Evolutionary conservation across 2,797 vertebrate genomes (phyloP).

Genomic region (Dicrostonyx torquatus): DNA sequence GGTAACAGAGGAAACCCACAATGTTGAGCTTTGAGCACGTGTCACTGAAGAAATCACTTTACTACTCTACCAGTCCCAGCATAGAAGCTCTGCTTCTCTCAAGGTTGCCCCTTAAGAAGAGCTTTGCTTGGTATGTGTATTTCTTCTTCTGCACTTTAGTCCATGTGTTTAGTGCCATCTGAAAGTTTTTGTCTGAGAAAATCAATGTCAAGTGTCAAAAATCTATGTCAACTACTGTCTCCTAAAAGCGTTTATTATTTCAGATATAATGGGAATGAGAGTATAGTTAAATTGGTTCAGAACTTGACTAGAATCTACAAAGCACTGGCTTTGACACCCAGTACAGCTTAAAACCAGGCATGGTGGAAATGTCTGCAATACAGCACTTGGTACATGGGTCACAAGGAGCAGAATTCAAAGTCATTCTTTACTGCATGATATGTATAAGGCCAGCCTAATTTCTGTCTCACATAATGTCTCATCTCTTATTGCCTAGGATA

Average conservation of each 20-base stretch:
- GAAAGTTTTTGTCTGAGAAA: background rate
- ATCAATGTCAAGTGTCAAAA: background rate
- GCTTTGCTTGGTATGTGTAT: background rate
- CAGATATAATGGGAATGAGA: background rate
- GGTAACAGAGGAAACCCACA: background rate
- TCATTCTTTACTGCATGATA: no score
- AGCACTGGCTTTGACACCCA: background rate
- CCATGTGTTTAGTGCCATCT: background rate
- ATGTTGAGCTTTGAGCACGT: background rate
- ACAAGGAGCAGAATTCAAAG: background rate
- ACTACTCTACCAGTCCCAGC: no score
- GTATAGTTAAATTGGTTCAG: background rate
- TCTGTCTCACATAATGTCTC: background rate
- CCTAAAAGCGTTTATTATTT: background rate
- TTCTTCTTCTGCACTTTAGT: background rate
- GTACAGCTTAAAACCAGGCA: background rate
- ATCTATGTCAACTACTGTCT: background rate
- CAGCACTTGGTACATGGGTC: background rate
- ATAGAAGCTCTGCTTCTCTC: no score
- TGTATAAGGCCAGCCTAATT: background rate
- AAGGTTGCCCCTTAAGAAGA: background rate
- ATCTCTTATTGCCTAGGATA: background rate
- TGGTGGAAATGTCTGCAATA: background rate
- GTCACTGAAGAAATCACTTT: background rate
- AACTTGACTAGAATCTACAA: background rate